Evolutionary conservation across 1,140 invertebrate genomes (phyloP).

Genomic region (Epicauta chinensis): DNA sequence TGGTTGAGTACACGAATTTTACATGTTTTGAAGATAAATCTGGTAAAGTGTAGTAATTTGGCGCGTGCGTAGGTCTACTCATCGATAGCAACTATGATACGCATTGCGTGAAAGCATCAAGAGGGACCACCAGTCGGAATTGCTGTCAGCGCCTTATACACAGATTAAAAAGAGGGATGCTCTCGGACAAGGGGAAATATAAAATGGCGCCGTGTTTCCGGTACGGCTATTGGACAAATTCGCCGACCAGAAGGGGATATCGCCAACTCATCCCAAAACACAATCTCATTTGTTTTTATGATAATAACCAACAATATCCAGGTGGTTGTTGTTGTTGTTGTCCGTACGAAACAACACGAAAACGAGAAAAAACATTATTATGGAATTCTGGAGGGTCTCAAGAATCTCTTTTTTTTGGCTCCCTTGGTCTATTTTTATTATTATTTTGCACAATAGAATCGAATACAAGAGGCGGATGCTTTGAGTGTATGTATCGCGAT

Average conservation of each 20-base stretch:
- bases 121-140: conserved; percentile 14
- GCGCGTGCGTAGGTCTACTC: conserved; percentile 16
- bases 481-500: too few relatives aligned
- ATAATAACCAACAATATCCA: background rate
- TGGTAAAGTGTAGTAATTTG: conserved; percentile 16
- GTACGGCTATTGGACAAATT: conserved; percentile 12
- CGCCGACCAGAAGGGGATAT: too few relatives aligned
- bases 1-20: too few relatives aligned
- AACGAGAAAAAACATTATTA: too few relatives aligned
- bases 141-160: conserved; percentile 19
- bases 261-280: background rate
- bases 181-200: conserved; percentile 11
- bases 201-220: conserved; percentile 15
- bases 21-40: conserved; percentile 7
- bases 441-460: too few relatives aligned
- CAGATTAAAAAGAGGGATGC: conserved; percentile 20
- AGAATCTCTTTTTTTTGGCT: too few relatives aligned
- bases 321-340: background rate
- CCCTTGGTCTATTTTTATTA: too few relatives aligned
- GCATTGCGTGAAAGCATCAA: conserved; percentile 17
- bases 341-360: too few relatives aligned
- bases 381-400: too few relatives aligned
- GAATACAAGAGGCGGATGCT: too few relatives aligned
- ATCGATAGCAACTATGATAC: conserved; percentile 18
- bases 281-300: conserved; percentile 17